Evolutionary conservation across 2,113 vertebrate genomes (phyloP), one percentile per base, ranked within the genome.

Genomic region (Onychorhynchus coronatus): DNA sequence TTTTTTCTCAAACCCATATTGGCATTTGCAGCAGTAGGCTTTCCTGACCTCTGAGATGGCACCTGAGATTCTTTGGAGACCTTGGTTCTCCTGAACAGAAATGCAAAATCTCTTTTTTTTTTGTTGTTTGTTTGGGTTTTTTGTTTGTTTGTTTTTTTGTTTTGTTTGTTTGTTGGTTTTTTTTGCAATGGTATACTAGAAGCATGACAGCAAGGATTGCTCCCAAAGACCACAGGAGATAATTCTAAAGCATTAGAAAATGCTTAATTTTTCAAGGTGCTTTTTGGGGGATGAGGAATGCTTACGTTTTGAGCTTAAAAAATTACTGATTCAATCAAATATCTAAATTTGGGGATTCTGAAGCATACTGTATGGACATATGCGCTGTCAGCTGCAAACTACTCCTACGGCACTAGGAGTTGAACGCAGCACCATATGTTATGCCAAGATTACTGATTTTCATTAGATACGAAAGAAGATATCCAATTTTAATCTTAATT

Each of bases 401-500:
- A 89, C 95, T 94, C 89, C 95, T 93, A 97, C 85, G 0, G 87
- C 90, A 94, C 76, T 75, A 81, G 62, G 66, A 95, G 85, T 18
- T 67, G 83, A 93, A 66, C 0, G 30, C 63, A 87, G 74, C 2
- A 3, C 93, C 96, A 97, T 97, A 96, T 97, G 97, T 82, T 93
- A 95, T 81, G 89, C 88, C 82, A 93, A 95, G 93, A 81, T 89
- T 89, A 96, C 88, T 84, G 85, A 92, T 88, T 93, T 95, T 91
- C 92, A 92, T 94, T 92, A 96, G 82, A 81, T 74, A 92, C 39
- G 56, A 90, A 96, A 80, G 82, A 93, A 93, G 62, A 95, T 77
- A 77, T 85, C 77, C 68, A 95, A 66, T 88, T 95, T 95, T 96
- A 93, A 95, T 95, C 83, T 92, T 91, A 65, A 93, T 95, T 95